Evolutionary conservation across 2,888 invertebrate species (phyloP).

Genomic region (Podabrus alpinus): DNA sequence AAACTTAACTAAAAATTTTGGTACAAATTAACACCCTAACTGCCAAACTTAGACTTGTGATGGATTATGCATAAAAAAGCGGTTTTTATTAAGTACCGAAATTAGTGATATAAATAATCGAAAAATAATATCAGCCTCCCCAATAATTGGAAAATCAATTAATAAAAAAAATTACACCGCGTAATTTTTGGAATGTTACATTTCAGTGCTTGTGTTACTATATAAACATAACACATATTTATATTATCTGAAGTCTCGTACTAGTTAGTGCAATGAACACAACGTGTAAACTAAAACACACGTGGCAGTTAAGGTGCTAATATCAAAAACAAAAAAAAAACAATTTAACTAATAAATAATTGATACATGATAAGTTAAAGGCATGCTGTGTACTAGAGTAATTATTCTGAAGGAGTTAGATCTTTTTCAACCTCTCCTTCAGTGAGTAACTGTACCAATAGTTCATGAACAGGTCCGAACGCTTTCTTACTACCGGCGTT

Average conservation of each 20-base stretch:
- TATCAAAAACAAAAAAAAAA: neutral
- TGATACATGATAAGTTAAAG: neutral
- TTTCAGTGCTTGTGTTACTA: neutral
- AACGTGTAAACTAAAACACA: neutral
- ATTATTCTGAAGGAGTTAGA: conserved; percentile 72
- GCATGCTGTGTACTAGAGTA: neutral
- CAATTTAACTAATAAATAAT: neutral
- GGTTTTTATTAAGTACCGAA: no score
- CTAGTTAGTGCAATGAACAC: neutral
- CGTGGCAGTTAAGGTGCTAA: neutral
- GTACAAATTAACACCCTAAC: neutral
- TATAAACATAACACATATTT: no score
- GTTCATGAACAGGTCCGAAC: conserved; percentile 82
- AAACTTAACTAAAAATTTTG: neutral
- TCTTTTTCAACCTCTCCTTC: conserved; percentile 78
- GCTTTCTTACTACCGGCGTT: conserved; percentile 85
- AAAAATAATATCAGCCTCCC: no score
- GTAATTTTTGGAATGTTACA: neutral
- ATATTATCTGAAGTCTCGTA: neutral
- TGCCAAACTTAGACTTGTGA: neutral
- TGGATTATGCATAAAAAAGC: neutral
- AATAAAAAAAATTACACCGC: no score
- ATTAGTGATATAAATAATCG: no score
- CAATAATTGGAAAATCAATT: no score
- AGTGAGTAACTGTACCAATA: conserved; percentile 74